phyloP scores from a whole-genome alignment of 2,113 vertebrate species.

The Dolichallabes microphthalmus region DNA sequence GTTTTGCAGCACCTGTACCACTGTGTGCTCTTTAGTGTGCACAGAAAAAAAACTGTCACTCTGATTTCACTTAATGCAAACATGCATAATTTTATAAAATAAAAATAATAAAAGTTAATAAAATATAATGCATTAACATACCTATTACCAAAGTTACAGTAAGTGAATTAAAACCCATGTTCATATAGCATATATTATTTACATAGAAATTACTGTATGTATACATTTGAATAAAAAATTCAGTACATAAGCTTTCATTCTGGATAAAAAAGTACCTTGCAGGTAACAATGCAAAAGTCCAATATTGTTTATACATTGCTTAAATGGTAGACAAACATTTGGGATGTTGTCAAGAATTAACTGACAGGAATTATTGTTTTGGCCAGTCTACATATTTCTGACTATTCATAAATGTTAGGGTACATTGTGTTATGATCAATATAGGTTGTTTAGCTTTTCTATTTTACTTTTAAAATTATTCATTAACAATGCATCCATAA shows the following conservation, averaged over 20 bases:
- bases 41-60: neutral
- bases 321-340: neutral
- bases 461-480: neutral
- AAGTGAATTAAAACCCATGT: neutral
- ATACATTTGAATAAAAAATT: neutral
- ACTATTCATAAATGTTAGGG: neutral
- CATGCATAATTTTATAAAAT: neutral
- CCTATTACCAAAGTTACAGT: neutral
- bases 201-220: neutral
- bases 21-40: neutral
- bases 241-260: neutral
- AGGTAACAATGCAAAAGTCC: neutral
- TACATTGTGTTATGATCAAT: neutral
- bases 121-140: neutral
- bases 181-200: neutral
- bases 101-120: too few species aligned
- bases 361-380: neutral
- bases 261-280: neutral
- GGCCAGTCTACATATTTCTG: neutral
- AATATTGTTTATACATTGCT: neutral
- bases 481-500: neutral
- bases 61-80: neutral
- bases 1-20: neutral
- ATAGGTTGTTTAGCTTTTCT: neutral
- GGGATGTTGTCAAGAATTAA: neutral